Conservation (phyloP, 1,140 invertebrate species). For the Drosophila grimshawi region DNA sequence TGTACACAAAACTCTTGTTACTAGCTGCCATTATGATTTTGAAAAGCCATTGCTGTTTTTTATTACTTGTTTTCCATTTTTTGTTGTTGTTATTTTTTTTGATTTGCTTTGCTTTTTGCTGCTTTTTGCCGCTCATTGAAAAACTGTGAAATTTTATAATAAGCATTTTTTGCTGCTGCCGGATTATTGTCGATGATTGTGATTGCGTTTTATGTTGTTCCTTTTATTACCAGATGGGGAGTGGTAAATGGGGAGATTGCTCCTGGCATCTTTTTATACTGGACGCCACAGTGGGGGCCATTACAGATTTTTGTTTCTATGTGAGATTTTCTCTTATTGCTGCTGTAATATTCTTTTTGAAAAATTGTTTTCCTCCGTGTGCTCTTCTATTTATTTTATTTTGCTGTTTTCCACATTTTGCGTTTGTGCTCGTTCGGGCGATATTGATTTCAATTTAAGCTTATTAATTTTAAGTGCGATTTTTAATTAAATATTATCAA, state of each 20-base stretch:
- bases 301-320: constrained; percentile 16
- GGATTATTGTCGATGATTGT: constrained; percentile 84
- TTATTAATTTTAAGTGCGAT: constrained; percentile 83
- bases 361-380: constrained; percentile 67
- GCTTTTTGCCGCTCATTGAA: constrained; percentile 74
- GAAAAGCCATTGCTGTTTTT: constrained; percentile 80
- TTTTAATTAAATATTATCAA: constrained; percentile 82
- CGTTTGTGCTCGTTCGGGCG: constrained; percentile 67
- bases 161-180: constrained; percentile 81
- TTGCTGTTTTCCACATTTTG: constrained; percentile 37
- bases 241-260: constrained; percentile 12
- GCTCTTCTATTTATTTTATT: constrained; percentile 25
- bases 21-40: constrained; percentile 85
- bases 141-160: constrained; percentile 85
- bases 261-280: constrained; percentile 1
- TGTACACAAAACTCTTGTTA: constrained; percentile 84
- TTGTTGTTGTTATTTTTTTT: constrained; percentile 29
- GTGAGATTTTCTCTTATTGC: constrained; percentile 37
- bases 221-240: constrained; percentile 70
- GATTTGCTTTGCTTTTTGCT: constrained; percentile 33
- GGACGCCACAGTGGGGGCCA: constrained; percentile 16
- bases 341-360: constrained; percentile 79
- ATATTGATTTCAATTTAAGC: constrained; percentile 81
- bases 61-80: constrained; percentile 21
- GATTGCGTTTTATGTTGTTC: constrained; percentile 83